Evolutionary conservation across 2,113 vertebrate species (phyloP).

Genomic region (Microcebus jonahi): DNA sequence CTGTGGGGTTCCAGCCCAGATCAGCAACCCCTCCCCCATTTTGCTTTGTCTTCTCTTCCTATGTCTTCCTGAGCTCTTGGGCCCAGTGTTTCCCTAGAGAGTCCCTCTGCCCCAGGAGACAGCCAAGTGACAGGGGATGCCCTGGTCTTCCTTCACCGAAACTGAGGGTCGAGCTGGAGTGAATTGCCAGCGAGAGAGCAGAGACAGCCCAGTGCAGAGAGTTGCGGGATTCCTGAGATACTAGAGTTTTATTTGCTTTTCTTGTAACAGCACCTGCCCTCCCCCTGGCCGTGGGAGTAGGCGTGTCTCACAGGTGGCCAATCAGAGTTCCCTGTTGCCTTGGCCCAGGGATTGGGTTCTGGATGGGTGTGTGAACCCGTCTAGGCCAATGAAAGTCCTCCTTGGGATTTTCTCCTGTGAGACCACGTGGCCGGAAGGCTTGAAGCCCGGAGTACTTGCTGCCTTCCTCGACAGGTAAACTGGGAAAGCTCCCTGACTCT

Average conservation of each 20-base stretch:
- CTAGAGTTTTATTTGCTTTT: neutral
- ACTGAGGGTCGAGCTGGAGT: neutral
- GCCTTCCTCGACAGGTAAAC: neutral
- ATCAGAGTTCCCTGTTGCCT: neutral
- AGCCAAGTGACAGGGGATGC: neutral
- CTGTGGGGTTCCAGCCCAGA: neutral
- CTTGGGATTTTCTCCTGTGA: neutral
- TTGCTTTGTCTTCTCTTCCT: neutral
- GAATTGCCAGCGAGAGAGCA: neutral
- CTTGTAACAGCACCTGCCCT: neutral
- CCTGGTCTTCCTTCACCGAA: neutral
- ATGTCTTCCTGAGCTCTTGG: neutral
- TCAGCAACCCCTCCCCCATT: neutral
- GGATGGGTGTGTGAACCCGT: neutral
- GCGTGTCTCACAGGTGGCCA: neutral
- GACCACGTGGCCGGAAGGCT: neutral
- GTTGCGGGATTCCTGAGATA: neutral
- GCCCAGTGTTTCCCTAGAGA: neutral
- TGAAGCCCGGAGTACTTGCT: neutral
- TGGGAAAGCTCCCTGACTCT: neutral
- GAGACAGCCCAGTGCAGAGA: too few relatives aligned
- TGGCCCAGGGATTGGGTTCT: neutral
- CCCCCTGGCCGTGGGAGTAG: neutral
- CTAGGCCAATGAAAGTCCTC: neutral
- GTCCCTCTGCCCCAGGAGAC: neutral